Base-by-base conservation (phyloP, 2,113 vertebrate species). In the Aviceda subcristata region DNA sequence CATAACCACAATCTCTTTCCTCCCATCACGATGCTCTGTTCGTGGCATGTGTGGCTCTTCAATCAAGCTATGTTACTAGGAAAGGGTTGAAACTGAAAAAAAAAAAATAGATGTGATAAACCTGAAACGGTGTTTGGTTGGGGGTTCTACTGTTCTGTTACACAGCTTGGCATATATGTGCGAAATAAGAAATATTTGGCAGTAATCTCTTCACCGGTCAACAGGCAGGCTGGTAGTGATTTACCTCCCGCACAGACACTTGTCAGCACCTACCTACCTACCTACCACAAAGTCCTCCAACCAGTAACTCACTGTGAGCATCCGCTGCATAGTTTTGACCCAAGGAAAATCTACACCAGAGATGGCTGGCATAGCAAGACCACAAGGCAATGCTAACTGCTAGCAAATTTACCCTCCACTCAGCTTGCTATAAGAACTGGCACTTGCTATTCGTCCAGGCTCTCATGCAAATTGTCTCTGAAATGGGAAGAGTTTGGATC, bases 81-180 rank as follows among this genome's bases (percentile, higher is more conserved):
- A 79, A 67, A 75, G 15, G 10, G 2, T 4, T 74, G 41, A 57
- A 91, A 86, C 15, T 43, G 34, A 13, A 41, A 27, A 63, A 82
- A 82, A 27, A 78, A 39, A 53, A 71, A 60, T 1, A 32, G n/a
- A 86, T 62, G 24, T 30, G 22, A 82, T 53, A 60, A 89, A 89
- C 59, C 15, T 29, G 50, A 55, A 77, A 29, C 21, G 60, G 26
- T 9, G 39, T 30, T 60, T 67, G 23, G 29, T 6, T 86, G 20
- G 29, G 22, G 20, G 11, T 27, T 62, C 53, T 38, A 9, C 39
- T 66, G 27, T 14, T 72, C 29, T 6, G 13, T 86, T 68, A 76
- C 0, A 1, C 59, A 56, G 27, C 15, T 60, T 62, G 36, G 24
- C 36, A 29, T 10, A 4, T 6, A n/a, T 3, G 3, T 19, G 38